Conservation (phyloP, 2,888 invertebrate genomes). For the Altica lythri region DNA sequence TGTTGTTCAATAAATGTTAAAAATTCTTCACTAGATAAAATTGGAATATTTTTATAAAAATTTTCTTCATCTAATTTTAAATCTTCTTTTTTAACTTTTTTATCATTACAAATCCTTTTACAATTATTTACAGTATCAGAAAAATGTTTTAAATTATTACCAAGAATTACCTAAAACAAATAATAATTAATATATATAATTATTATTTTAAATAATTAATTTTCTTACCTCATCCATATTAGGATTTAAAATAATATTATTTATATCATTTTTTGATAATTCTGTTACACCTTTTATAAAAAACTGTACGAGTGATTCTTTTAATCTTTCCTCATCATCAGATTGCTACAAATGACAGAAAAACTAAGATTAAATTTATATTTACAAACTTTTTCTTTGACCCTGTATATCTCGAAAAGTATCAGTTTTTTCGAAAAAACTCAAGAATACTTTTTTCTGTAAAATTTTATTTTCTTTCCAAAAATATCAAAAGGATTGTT, state of each 20-base stretch:
- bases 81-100: conserved; percentile 7
- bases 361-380: too few relatives aligned
- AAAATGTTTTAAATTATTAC: conserved; percentile 16
- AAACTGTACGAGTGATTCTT: conserved; percentile 71
- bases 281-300: conserved; percentile 67
- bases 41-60: conserved; percentile 37
- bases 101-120: conserved; percentile 24
- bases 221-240: conserved; percentile 68
- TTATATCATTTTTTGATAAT: conserved; percentile 59
- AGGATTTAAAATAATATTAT: conserved; percentile 66
- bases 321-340: conserved; percentile 54
- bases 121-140: conserved; percentile 36
- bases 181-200: too few relatives aligned
- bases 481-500: too few relatives aligned
- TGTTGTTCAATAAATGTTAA: conserved; percentile 43
- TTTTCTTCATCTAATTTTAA: conserved; percentile 7
- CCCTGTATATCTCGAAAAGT: too few relatives aligned
- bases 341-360: too few relatives aligned
- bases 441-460: too few relatives aligned
- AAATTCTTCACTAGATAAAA: conserved; percentile 41
- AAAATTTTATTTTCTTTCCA: too few relatives aligned
- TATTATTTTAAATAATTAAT: too few relatives aligned
- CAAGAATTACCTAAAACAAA: too few relatives aligned
- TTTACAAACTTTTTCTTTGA: too few relatives aligned
- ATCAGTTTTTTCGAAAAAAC: too few relatives aligned